These are phyloP conservation scores for Andrena flavipes DNA, from an alignment of 2,888 invertebrate genomes.

Conservation along the genomic window DNA sequence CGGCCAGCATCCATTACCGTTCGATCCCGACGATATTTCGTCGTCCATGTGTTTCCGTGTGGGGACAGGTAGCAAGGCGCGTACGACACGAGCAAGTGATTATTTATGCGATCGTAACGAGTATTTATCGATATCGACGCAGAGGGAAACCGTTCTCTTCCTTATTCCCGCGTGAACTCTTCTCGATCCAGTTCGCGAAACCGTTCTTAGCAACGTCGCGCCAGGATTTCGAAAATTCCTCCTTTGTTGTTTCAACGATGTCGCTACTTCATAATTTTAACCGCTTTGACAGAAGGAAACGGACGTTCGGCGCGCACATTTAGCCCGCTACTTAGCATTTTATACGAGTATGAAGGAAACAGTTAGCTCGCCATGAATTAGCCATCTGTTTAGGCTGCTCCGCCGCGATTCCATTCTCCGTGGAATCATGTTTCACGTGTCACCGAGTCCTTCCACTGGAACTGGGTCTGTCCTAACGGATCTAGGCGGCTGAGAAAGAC, in stretches of 20 bases:
- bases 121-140: not conserved
- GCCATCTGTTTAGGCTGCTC: not conserved
- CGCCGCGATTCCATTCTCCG: not conserved
- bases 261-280: no score
- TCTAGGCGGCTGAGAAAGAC: constrained; percentile 59
- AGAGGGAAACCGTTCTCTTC: not conserved
- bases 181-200: no score
- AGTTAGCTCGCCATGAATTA: not conserved
- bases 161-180: no score
- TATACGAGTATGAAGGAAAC: not conserved
- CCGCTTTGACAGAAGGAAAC: no score
- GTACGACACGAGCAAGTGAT: constrained; percentile 13
- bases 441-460: constrained; percentile 38
- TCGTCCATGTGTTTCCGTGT: constrained; percentile 10
- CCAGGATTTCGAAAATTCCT: no score
- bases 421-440: constrained; percentile 5
- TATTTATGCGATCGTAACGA: not conserved
- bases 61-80: not conserved
- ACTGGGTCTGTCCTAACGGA: constrained; percentile 66
- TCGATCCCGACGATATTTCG: constrained; percentile 39
- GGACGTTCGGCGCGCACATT: not conserved
- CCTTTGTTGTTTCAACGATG: no score
- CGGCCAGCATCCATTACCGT: constrained; percentile 28
- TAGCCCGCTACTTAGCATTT: not conserved
- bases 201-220: no score